Evolutionary conservation across 2,113 vertebrate species (phyloP), one percentile per base, ranked within the genome.

Genomic region (Athene cunicularia): DNA sequence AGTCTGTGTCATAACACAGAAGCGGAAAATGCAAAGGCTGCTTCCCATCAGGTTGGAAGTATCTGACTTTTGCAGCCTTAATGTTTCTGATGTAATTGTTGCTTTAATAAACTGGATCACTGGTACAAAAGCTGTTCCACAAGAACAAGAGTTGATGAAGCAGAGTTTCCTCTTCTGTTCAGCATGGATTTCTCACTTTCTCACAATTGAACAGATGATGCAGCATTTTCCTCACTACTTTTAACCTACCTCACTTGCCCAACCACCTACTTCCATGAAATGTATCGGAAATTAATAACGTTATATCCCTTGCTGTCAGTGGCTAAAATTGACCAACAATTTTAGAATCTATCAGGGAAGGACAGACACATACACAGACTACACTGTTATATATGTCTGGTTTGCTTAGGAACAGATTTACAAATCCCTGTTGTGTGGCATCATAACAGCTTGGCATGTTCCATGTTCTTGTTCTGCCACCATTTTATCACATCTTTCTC

Each of bases 311-410:
- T 32, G 24, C 21, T 13, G 39, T 66, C 35, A 26, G 22, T 11
- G 55, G 28, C 26, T 87, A 56, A 81, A 87, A 70, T 5, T 47
- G 26, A 32, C 20, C 33, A 37, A 41, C 4, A 11, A 10, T 20
- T 41, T 32, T 52, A 63, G 58, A 64, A 58, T 37, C 14, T 80
- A 21, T 30, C 21, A 33, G 28, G 15, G 49, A 84, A 47, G 27
- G 30, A 35, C 24, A 24, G 58, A 41, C 18, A 52, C 41, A 21
- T 17, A n/a, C 7, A 39, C 9, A 16, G 72, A 39, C 18, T 21
- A n/a, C 30, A 10, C 1, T 30, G 8, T 17, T 50, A 5, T 0
- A 8, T 2, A 30, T 3, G 2, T 49, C 37, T 64, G 14, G 2
- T 87, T 72, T 80, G 53, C 37, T 71, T 10, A 52, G 66, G 79